These are phyloP conservation scores for Athripsodes cinereus DNA, from an alignment of 2,888 invertebrate species.

Conservation along the genomic window DNA sequence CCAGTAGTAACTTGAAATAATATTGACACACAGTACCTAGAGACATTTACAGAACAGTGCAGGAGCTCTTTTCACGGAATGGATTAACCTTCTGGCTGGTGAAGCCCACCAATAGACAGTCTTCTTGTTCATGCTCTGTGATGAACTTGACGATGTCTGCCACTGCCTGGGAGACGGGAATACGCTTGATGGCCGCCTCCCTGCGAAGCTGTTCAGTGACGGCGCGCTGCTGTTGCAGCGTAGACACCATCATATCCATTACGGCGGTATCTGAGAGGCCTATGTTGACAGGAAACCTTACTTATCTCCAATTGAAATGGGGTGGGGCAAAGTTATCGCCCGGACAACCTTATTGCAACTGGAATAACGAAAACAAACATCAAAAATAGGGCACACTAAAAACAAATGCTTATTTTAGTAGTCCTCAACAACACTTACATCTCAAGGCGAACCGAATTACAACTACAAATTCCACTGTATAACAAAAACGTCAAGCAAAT, in stretches of 20 bases:
- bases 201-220: conserved; percentile 89
- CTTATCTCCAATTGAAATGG: conserved; percentile 29
- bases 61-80: conserved; percentile 89
- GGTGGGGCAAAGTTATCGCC: conserved; percentile 19
- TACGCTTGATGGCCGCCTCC: conserved; percentile 82
- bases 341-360: background rate
- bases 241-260: conserved; percentile 91
- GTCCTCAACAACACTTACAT: too few species aligned
- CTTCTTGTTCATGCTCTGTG: conserved; percentile 86
- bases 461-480: too few species aligned
- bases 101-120: conserved; percentile 89
- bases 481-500: too few species aligned
- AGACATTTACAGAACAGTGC: conserved; percentile 65
- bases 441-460: too few species aligned
- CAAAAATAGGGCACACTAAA: too few species aligned
- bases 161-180: conserved; percentile 85
- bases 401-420: too few species aligned
- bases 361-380: background rate
- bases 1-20: conserved; percentile 15
- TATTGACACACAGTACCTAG: conserved; percentile 1
- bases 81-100: conserved; percentile 93
- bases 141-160: conserved; percentile 89
- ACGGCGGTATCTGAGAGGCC: conserved; percentile 84
- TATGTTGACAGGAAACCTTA: conserved; percentile 59
- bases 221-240: conserved; percentile 88